These are phyloP conservation scores for Galago senegalensis DNA, from an alignment of 2,797 vertebrate species.

Conservation along the genomic window DNA sequence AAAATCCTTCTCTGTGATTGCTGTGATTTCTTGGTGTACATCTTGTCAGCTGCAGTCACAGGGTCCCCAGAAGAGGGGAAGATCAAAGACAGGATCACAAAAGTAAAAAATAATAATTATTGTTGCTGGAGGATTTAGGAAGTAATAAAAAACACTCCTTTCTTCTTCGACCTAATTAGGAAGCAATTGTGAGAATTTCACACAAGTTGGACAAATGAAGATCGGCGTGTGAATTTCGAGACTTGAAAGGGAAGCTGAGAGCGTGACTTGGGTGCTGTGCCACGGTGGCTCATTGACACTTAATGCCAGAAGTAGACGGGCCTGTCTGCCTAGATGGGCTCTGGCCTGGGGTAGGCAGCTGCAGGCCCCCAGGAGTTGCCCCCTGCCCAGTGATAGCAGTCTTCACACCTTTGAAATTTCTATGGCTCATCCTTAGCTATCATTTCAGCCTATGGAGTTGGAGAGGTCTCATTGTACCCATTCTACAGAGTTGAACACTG, in stretches of 20 bases:
- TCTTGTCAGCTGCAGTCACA: neutral
- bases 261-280: neutral
- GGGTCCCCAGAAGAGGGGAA: neutral
- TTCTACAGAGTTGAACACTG: neutral
- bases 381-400: neutral
- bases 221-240: neutral
- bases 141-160: neutral
- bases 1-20: neutral
- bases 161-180: neutral
- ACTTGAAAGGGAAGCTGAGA: neutral
- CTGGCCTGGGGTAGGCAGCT: neutral
- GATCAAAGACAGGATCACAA: neutral
- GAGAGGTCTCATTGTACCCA: neutral
- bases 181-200: neutral
- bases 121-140: neutral
- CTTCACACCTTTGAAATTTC: neutral
- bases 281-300: neutral
- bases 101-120: neutral
- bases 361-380: neutral
- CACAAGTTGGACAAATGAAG: neutral
- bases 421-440: neutral
- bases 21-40: fast-evolving
- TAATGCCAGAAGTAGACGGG: neutral
- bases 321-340: fast-evolving
- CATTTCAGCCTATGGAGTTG: neutral